Base-by-base conservation (phyloP, 2,113 vertebrate species). In the Chaetodon auriga region DNA sequence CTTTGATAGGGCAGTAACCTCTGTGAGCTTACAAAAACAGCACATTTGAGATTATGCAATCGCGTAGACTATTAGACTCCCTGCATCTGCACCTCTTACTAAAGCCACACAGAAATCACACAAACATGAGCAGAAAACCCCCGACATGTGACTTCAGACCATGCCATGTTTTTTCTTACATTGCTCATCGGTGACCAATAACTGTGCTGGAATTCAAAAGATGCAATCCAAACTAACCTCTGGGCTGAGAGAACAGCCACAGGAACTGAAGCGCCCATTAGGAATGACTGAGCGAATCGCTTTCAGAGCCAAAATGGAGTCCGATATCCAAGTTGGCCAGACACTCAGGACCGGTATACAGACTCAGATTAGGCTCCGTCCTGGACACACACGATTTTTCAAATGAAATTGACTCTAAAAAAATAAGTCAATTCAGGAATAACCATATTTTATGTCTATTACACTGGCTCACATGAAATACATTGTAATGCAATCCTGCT, bases 221-320 rank as follows among this genome's bases (percentile, higher is more conserved):
- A 81, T 62, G 75, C 38, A 68, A 83, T 78, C 80, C 60, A 79
- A 84, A 69, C 60, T 76, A 65, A 80, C 68, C 72, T 62, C 62
- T n/a, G 6, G 57, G 49, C 75, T 25, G 60, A 75, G 75, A 79
- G 76, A 68, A 41, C 75, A 60, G 79, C 87, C 83, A 78, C 76
- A 75, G 78, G 75, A 89, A 80, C 81, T 75, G 61, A 88, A 84
- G 60, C 51, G 3, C 60, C 76, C 80, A 68, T 85, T 84, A 83
- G 82, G 72, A 90, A 87, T 86, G 84, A 89, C 83, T 55, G 75
- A 83, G 82, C 62, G 46, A 81, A 89, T 80, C 36, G 30, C 80
- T 78, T 49, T 85, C 54, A 73, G 80, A 76, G 84, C 86, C 87
- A 91, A 86, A 81, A 84, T 70, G 62, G 84, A 86, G 78, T 75